These are phyloP conservation scores for Brachionus paranguensis DNA, from an alignment of 1,140 invertebrate species.

Conservation along the genomic window DNA sequence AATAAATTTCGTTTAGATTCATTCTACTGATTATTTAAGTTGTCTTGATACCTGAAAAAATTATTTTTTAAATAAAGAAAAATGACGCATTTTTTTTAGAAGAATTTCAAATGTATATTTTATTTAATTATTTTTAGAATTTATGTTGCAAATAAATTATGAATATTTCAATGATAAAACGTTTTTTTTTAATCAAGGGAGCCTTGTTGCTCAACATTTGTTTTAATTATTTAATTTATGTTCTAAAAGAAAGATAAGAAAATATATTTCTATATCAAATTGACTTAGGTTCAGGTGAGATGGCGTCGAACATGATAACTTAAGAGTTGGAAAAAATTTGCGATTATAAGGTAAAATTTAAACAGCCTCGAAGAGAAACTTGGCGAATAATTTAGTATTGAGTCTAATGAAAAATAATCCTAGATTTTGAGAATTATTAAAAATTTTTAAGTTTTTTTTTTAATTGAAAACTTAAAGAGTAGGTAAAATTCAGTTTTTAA, in stretches of 20 bases:
- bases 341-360: too few species aligned
- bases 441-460: too few species aligned
- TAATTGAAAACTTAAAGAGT: too few species aligned
- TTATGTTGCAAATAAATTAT: neutral
- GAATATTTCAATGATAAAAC: neutral
- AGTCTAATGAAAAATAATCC: too few species aligned
- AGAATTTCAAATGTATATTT: neutral
- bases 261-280: neutral
- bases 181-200: neutral
- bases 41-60: neutral
- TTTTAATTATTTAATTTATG: neutral
- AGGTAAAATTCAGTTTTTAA: too few species aligned
- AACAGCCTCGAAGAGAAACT: too few species aligned
- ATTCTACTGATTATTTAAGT: neutral
- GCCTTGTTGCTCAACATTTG: neutral
- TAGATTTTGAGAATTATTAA: too few species aligned
- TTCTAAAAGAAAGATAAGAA: neutral
- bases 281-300: neutral
- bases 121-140: neutral
- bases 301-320: neutral
- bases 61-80: neutral
- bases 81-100: slow-evolving; percentile 13
- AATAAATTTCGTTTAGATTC: slow-evolving; percentile 34
- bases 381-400: too few species aligned
- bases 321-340: neutral